Evolutionary conservation across 2,113 vertebrate genomes (phyloP), one percentile per base, ranked within the genome.

Genomic region (Taurulus bubalis): DNA sequence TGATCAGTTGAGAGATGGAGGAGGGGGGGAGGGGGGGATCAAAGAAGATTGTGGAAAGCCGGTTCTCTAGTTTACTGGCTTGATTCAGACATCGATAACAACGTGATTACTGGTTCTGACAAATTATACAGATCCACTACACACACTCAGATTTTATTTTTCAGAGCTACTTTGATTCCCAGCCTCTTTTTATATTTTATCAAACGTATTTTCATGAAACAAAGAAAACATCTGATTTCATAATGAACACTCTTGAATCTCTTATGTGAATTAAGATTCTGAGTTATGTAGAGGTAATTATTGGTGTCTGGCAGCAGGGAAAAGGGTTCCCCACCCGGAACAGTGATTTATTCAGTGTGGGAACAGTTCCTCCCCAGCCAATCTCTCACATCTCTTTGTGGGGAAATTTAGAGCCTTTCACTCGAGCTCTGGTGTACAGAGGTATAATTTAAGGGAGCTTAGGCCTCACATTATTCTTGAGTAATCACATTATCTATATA

Each of bases 401-500:
- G 67, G 79, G 53, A 86, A 85, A 90, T 92, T 75, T 89, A 79
- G 67, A 84, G 79, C 47, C 75, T 77, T 79, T 80, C 75, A 67
- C 70, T 72, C 0, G 15, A 75, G 69, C 83, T 70, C 79, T 82
- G 71, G 30, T 79, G 71, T 47, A 82, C 84, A 78, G 79, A 85
- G 72, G 71, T 42, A n/a, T 62, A 83, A 76, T 87, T 82, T 85
- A 78, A 81, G 58, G 72, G 60, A 84, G 83, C 81, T 87, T 87
- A 88, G 81, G 78, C 38, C 60, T 55, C 53, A 62, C 76, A 83
- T 90, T 87, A 88, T 90, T 90, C 78, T 79, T 8, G 26, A 80
- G 75, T 88, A 93, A 93, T 94, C 83, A 82, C 76, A 79, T 93
- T 86, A 91, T 88, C 78, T 82, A 11, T 84, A 76, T 75, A 75